Evolutionary conservation across 2,888 invertebrate species (phyloP), one percentile per base, ranked within the genome.

Genomic region (Drosophila nr. fundita): DNA sequence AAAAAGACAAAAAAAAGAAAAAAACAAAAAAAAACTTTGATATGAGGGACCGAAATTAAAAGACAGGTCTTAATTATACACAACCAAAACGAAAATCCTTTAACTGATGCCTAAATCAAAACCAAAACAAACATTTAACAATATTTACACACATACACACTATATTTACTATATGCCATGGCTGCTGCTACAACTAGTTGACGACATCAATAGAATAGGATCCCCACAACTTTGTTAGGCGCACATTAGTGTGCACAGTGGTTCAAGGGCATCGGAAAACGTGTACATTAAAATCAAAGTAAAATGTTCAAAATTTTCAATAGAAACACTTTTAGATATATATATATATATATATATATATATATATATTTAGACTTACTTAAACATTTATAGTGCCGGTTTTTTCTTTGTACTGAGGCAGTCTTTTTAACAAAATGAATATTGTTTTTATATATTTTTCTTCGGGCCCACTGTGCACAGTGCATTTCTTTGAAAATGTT

Each of bases 1-100:
- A 84, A 76, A 45, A 34, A 49, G 29, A 36, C 21, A 38, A 49
- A 59, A n/a, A 24, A 40, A 45, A 53, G 2, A 24, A 59, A 48
- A 11, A 10, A 32, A 15, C 34, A 45, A 40, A 50, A 34, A 68
- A 76, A 57, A 87, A 79, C 89, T 83, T 88, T 88, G 90, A 90
- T 87, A 90, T 90, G 81, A 86, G 90, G 88, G 87, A 90, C 87
- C 90, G 79, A 88, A 90, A 89, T 72, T 83, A 80, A 53, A 81
- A 66, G 86, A 76, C 83, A 88, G 88, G 86, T 90, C 86, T 86
- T 83, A 77, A 77, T 83, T 87, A 88, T 88, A 89, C 76, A 87
- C 74, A 68, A 67, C 34, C 32, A 40, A 42, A 68, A 68, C 30
- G 18, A 68, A 79, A 57, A 62, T 32, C 68, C 38, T 59, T 66